phyloP scores from a whole-genome alignment of 2,888 invertebrate species.

The Cryptocheilus praepositus region DNA sequence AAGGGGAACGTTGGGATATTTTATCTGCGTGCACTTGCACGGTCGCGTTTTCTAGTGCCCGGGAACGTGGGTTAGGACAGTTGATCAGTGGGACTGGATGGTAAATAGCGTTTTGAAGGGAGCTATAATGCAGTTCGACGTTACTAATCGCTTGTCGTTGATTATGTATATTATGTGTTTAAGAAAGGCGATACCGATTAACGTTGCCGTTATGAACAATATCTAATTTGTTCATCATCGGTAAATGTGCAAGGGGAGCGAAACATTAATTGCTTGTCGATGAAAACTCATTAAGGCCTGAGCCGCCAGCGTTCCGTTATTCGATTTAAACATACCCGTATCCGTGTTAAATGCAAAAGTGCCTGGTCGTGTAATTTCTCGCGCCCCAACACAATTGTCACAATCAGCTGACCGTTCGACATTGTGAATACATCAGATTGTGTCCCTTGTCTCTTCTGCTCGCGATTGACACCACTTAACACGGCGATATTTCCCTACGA shows the following conservation, averaged over 20 bases:
- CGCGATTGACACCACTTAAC: not conserved
- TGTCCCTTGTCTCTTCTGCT: not conserved
- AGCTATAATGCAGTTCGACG: too few relatives aligned
- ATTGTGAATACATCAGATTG: not conserved
- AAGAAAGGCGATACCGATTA: too few relatives aligned
- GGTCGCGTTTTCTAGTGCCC: too few relatives aligned
- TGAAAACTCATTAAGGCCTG: constrained; percentile 1
- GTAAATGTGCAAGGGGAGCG: not conserved
- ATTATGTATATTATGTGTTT: too few relatives aligned
- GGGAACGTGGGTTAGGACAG: too few relatives aligned
- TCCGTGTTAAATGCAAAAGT: not conserved
- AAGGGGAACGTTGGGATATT: constrained; percentile 11
- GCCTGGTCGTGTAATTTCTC: not conserved
- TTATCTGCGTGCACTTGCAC: too few relatives aligned
- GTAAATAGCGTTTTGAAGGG: too few relatives aligned
- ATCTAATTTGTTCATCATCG: too few relatives aligned
- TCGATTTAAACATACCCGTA: not conserved
- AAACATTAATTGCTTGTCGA: constrained; percentile 2
- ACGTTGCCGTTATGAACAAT: too few relatives aligned
- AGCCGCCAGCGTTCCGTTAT: not conserved
- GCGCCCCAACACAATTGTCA: not conserved
- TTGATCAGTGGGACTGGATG: too few relatives aligned
- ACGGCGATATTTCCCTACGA: not conserved
- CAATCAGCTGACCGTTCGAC: constrained; percentile 6
- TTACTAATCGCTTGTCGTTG: too few relatives aligned